phyloP scores from a whole-genome alignment of 2,113 vertebrate species.

The Tachysurus fulvidraco region DNA sequence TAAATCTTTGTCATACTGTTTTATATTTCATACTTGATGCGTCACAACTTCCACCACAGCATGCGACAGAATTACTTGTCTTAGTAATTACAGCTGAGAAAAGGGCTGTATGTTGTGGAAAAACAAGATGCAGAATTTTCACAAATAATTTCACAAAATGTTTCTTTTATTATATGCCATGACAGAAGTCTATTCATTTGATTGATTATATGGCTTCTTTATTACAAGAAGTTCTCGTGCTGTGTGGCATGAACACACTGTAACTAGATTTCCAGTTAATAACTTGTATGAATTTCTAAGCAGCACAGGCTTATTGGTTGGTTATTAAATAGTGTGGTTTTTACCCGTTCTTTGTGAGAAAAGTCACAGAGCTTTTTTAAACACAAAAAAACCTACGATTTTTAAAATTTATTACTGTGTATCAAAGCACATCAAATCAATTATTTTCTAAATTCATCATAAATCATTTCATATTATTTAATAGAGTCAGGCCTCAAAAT shows the following conservation, averaged over 20 bases:
- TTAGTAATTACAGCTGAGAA: background rate
- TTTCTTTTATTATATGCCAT: background rate
- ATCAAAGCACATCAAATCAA: background rate
- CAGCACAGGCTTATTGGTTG: background rate
- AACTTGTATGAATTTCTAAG: background rate
- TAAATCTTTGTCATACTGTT: background rate
- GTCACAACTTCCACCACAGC: background rate
- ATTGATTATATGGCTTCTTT: background rate
- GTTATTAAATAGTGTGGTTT: slow-evolving; percentile 11
- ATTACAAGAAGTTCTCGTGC: background rate
- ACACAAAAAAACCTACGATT: background rate
- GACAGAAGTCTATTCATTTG: background rate
- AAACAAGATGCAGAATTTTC: background rate
- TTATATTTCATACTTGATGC: slow-evolving; percentile 7
- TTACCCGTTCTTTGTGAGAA: background rate
- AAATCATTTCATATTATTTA: background rate
- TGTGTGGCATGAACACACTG: background rate
- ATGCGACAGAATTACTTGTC: background rate
- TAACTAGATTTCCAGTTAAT: background rate
- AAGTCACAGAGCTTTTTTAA: background rate
- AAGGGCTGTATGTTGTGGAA: background rate
- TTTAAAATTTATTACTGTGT: background rate
- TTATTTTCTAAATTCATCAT: background rate
- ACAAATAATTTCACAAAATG: background rate
- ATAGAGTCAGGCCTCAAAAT: background rate